Evolutionary conservation across 2,888 invertebrate genomes (phyloP).

Genomic region (Cinara cedri): DNA sequence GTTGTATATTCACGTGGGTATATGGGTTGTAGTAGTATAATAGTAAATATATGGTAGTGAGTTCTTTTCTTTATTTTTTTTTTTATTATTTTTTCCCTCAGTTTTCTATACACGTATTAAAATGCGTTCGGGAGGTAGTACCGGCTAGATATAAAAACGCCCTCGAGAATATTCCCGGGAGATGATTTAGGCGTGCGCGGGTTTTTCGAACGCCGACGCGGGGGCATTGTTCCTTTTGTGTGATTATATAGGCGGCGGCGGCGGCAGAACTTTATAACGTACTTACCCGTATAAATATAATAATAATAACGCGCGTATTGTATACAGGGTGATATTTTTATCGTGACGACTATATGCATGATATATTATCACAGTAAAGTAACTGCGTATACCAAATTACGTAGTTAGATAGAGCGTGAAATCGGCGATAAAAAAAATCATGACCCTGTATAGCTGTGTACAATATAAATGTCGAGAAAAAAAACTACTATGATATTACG

Average conservation of each 20-base stretch:
- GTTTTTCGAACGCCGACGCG: conserved; percentile 4
- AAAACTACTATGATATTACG: no score
- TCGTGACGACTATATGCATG: no score
- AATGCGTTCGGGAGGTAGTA: conserved; percentile 23
- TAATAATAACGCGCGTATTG: no score
- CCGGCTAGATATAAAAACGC: conserved; percentile 48
- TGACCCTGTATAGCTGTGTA: no score
- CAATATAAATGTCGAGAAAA: no score
- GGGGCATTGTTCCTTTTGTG: conserved; percentile 48
- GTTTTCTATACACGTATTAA: conserved; percentile 25
- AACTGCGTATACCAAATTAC: no score
- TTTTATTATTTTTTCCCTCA: conserved; percentile 4
- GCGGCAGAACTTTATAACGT: neutral
- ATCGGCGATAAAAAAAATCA: no score
- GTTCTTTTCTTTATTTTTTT: neutral
- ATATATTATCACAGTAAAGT: no score
- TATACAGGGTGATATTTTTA: neutral
- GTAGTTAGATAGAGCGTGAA: no score
- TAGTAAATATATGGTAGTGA: no score
- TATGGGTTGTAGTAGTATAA: no score
- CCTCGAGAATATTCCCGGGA: conserved; percentile 46
- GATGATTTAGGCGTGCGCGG: conserved; percentile 42
- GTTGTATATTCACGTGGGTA: no score
- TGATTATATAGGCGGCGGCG: conserved; percentile 10
- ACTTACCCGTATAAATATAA: neutral